phyloP scores from a whole-genome alignment of 2,797 vertebrate species.

The Liasis olivaceus region DNA sequence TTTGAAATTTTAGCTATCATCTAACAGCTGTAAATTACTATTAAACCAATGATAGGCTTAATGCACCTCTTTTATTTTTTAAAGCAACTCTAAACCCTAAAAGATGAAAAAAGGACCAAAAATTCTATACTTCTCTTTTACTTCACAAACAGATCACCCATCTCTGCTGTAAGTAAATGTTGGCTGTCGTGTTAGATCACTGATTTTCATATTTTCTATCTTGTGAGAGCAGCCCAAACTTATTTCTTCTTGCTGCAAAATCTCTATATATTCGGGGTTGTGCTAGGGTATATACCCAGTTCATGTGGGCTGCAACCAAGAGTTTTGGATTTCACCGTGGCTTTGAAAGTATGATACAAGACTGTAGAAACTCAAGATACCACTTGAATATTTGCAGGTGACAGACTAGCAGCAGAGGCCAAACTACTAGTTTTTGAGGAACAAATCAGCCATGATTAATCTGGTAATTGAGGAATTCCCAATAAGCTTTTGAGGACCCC shows the following conservation, averaged over 20 bases:
- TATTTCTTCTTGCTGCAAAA: neutral
- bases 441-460: neutral
- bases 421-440: neutral
- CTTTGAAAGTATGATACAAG: neutral
- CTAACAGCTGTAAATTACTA: too few relatives aligned
- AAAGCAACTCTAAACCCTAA: too few relatives aligned
- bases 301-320: neutral
- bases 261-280: neutral
- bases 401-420: neutral
- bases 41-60: too few relatives aligned
- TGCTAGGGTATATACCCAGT: neutral
- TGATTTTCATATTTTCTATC: neutral
- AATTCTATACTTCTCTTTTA: neutral
- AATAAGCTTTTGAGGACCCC: neutral
- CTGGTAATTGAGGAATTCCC: neutral
- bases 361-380: neutral
- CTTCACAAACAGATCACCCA: neutral
- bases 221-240: neutral
- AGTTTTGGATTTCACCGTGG: neutral
- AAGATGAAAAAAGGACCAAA: neutral
- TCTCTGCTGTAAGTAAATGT: neutral
- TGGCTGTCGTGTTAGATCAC: neutral
- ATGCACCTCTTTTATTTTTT: too few relatives aligned
- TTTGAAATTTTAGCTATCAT: too few relatives aligned
- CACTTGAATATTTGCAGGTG: neutral